Evolutionary conservation across 2,797 vertebrate genomes (phyloP).

Genomic region (Poecilia velifera): DNA sequence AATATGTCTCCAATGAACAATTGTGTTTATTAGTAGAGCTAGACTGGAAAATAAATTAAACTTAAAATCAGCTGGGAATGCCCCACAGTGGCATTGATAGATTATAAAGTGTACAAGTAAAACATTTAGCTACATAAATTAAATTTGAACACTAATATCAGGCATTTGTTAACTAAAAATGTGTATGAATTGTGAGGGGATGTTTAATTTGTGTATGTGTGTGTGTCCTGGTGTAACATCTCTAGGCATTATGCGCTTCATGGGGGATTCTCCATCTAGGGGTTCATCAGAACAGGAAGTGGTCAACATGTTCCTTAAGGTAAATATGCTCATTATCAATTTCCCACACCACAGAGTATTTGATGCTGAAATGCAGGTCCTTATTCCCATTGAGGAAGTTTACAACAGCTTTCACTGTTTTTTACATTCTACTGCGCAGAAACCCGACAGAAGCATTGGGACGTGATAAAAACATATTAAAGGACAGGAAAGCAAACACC

Average conservation of each 20-base stretch:
- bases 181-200: background rate
- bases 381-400: background rate
- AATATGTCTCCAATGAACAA: background rate
- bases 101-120: background rate
- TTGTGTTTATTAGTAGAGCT: background rate
- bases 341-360: background rate
- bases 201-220: conserved; percentile 28
- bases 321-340: conserved; percentile 61
- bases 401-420: background rate
- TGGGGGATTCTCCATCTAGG: conserved; percentile 89
- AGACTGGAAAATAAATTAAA: background rate
- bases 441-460: background rate
- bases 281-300: conserved; percentile 88
- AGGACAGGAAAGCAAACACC: background rate
- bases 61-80: background rate
- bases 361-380: background rate
- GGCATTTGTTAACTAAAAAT: conserved; percentile 2
- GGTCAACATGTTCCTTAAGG: conserved; percentile 89
- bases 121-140: background rate
- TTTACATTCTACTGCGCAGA: background rate
- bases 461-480: background rate
- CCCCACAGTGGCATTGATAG: background rate
- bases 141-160: background rate
- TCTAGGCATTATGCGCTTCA: conserved; percentile 95
- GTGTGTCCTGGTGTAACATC: conserved; percentile 31